Base-by-base conservation (phyloP, 2,113 vertebrate species). In the Tragelaphus imberbis region DNA sequence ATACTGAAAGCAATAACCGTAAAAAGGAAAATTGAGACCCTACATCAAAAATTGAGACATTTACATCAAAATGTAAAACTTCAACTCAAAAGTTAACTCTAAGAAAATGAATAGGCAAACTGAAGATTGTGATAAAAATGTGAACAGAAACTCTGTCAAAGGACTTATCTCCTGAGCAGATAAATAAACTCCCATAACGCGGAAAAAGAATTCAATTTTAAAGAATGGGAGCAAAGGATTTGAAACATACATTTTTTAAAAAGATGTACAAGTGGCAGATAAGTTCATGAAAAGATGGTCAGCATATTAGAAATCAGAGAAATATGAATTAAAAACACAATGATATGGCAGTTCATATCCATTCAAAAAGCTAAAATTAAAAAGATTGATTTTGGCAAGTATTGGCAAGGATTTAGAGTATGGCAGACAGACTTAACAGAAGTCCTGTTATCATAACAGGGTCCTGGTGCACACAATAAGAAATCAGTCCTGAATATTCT, bases 21-120 rank as follows among this genome's bases (percentile, higher is more conserved):
- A 30, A 90, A 85, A 80, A 21, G 51, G 58, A 51, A 81, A 51
- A 51, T 19, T 33, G 79, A 81, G 47, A 81, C 9, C 8, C 10
- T 51, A 21, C 28, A 19, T 81, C 16, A 51, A 97, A 90, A 90
- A 86, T 36, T 58, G 17, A 92, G 40, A 84, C 7, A 63, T 96
- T 92, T 84, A 84, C 40, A 84, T 84, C 47, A 79, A 92, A 80
- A n/a, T 68, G 61, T 56, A 58, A 84, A 95, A 95, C 8, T 79
- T 92, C 33, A 14, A 12, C 5, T 40, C 21, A 92, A 44, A 86
- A 85, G 36, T 68, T 12, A 68, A 4, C 40, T 58, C 8, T 63
- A 44, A 80, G 47, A 82, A 68, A 84, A 77, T 25, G 12, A 49
- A 68, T 27, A 84, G 55, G 33, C 40, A 85, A 95, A 13, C 65